Percentiles rank a stretch among this genome's conserved stretches.
These are phyloP conservation scores for Subacronicta megacephala DNA, from an alignment of 2,888 invertebrate genomes.

Conservation along the genomic window DNA sequence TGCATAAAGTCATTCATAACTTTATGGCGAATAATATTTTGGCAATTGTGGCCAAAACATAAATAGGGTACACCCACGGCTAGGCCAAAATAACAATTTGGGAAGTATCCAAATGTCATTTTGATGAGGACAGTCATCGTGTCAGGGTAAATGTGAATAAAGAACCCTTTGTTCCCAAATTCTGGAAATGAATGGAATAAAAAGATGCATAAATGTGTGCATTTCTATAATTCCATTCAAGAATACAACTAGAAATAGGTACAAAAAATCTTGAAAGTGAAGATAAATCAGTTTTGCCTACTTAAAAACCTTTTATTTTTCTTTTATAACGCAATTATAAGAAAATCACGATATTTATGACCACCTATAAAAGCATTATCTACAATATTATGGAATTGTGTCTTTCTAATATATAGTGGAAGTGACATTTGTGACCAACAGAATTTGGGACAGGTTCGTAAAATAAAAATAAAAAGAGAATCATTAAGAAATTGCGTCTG, in stretches of 20 bases:
- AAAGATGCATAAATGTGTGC: too few species aligned
- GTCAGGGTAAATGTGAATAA: constrained; percentile 47
- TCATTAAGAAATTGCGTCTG: constrained; percentile 15
- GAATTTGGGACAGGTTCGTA: constrained; percentile 21
- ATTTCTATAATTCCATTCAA: neutral
- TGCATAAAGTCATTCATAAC: constrained; percentile 47
- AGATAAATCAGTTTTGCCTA: neutral
- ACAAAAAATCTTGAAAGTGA: too few species aligned
- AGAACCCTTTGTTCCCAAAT: constrained; percentile 41
- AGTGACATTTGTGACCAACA: constrained; percentile 10
- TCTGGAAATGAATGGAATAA: too few species aligned
- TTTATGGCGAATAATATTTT: constrained; percentile 60
- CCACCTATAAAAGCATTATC: neutral
- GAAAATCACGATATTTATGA: neutral
- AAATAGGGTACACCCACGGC: constrained; percentile 60
- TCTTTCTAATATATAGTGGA: constrained; percentile 15
- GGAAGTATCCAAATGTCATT: constrained; percentile 77
- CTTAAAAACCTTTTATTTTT: neutral
- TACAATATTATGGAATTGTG: constrained; percentile 6
- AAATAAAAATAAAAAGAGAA: constrained; percentile 9
- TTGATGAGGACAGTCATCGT: constrained; percentile 56
- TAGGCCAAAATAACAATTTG: constrained; percentile 72
- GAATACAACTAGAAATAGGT: too few species aligned
- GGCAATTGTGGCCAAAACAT: constrained; percentile 61
- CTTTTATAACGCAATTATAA: neutral